A percentile compares a stretch with the other conserved stretches of the same genome.
Conservation (phyloP, 2,113 vertebrate species). For the Takifugu flavidus region DNA sequence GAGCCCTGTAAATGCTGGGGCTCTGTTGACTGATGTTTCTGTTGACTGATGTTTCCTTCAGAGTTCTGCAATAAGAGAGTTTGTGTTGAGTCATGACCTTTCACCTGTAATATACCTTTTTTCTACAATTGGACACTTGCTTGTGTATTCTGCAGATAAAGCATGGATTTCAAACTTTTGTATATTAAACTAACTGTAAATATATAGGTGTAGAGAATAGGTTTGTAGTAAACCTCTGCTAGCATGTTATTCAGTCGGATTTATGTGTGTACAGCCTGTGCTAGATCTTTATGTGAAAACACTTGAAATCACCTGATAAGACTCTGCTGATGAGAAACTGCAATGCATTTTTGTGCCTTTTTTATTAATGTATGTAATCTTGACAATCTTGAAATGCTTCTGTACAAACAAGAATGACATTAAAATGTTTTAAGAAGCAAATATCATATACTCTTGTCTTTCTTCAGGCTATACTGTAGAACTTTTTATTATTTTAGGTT, state of each 20-base stretch:
- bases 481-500: no score
- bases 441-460: conserved; percentile 10
- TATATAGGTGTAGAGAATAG: conserved; percentile 35
- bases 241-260: conserved; percentile 82
- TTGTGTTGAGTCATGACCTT: conserved; percentile 51
- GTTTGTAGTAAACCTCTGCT: conserved; percentile 66
- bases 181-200: conserved; percentile 63
- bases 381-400: conserved; percentile 94
- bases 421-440: conserved; percentile 81
- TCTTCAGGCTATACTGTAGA: conserved; percentile 2
- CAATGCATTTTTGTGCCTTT: conserved; percentile 98
- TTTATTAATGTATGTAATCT: conserved; percentile 92
- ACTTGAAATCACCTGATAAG: conserved; percentile 85
- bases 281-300: conserved; percentile 85
- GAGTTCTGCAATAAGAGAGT: neutral
- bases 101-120: conserved; percentile 54
- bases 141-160: conserved; percentile 83
- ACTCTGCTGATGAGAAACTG: conserved; percentile 79
- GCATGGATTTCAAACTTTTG: conserved; percentile 78
- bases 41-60: conserved; percentile 14
- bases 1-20: no score
- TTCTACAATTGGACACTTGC: conserved; percentile 89
- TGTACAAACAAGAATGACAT: conserved; percentile 90
- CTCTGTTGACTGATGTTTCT: conserved; percentile 2
- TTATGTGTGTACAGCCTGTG: conserved; percentile 71